Evolutionary conservation across 2,113 vertebrate species (phyloP).

Genomic region (Gallinago jamesoni): DNA sequence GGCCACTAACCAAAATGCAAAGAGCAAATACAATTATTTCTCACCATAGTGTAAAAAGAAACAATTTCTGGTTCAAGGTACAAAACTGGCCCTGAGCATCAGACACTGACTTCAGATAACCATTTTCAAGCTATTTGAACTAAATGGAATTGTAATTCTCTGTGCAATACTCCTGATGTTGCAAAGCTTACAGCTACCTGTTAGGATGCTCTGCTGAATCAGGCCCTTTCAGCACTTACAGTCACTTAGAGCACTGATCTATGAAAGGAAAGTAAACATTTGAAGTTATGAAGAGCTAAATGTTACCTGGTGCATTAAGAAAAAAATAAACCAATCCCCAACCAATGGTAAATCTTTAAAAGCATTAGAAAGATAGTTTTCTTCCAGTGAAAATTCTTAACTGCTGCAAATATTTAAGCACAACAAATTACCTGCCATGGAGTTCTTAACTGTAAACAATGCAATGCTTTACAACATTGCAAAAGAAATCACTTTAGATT

Average conservation of each 20-base stretch:
- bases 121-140: background rate
- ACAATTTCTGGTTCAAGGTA: background rate
- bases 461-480: background rate
- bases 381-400: background rate
- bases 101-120: background rate
- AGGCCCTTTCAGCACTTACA: background rate
- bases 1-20: background rate
- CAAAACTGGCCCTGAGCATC: background rate
- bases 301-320: background rate
- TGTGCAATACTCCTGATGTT: background rate
- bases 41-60: background rate
- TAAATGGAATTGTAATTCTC: background rate
- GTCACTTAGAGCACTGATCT: constrained; percentile 1
- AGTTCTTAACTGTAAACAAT: background rate
- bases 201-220: background rate
- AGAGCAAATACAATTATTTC: background rate
- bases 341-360: background rate
- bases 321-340: background rate
- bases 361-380: background rate
- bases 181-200: background rate
- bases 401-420: background rate
- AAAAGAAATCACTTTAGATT: background rate
- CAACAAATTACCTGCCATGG: background rate
- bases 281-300: background rate
- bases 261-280: background rate